phyloP scores from a whole-genome alignment of 2,797 vertebrate species.

The Clarias fuscus region DNA sequence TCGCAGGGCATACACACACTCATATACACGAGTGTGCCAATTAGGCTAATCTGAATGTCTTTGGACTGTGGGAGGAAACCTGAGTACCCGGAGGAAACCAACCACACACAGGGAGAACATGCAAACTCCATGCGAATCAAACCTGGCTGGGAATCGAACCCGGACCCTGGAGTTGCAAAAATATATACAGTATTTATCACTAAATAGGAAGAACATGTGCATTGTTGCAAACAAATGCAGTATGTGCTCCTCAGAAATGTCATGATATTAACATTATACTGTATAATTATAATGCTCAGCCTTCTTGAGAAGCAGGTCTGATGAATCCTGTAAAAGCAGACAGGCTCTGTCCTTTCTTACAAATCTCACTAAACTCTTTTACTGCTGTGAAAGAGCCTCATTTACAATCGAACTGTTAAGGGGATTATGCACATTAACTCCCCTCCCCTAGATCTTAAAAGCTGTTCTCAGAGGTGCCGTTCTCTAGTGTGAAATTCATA shows the following conservation, averaged over 20 bases:
- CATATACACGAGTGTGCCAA: too few species aligned
- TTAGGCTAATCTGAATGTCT: too few species aligned
- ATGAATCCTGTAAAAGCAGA: not conserved
- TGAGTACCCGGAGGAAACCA: too few species aligned
- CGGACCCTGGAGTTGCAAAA: too few species aligned
- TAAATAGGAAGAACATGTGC: not conserved
- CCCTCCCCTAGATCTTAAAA: constrained; percentile 14
- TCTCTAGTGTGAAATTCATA: constrained; percentile 13
- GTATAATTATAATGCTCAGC: not conserved
- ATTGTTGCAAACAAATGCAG: not conserved
- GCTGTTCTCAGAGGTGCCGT: not conserved
- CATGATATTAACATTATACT: not conserved
- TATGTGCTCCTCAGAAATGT: not conserved
- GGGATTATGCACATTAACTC: constrained; percentile 25
- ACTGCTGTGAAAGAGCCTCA: constrained; percentile 18
- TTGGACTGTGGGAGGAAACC: too few species aligned
- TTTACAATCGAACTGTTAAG: constrained; percentile 26
- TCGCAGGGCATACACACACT: too few species aligned
- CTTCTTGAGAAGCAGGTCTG: not conserved
- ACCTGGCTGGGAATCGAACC: too few species aligned
- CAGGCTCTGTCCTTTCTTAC: constrained; percentile 18
- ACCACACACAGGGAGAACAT: too few species aligned
- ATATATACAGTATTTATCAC: not conserved
- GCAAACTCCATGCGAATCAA: too few species aligned
- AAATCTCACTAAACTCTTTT: constrained; percentile 32